phyloP scores from a whole-genome alignment of 2,113 vertebrate species.

The rabbit (Oryctolagus cuniculus) region DNA sequence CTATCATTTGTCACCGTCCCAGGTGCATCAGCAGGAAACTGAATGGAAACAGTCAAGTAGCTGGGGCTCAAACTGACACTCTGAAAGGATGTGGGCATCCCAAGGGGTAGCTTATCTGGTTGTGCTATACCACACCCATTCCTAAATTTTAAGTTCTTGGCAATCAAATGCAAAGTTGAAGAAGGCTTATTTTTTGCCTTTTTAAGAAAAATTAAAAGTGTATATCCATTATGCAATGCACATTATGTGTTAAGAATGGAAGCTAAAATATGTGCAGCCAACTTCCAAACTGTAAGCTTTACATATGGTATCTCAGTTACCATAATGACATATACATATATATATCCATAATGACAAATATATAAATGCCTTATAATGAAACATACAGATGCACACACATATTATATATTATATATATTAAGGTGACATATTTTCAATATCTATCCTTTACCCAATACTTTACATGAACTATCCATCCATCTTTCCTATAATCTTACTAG shows the following conservation, averaged over 20 bases:
- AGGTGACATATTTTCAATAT: background rate
- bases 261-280: background rate
- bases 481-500: background rate
- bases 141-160: conserved; percentile 36
- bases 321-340: background rate
- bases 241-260: background rate
- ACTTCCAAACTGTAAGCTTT: background rate
- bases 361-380: no score
- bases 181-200: background rate
- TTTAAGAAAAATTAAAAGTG: conserved; percentile 3
- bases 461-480: background rate
- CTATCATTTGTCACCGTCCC: no score
- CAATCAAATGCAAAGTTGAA: background rate
- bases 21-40: no score
- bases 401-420: no score
- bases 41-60: no score
- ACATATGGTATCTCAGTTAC: background rate
- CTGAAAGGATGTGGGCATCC: no score
- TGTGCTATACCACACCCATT: no score
- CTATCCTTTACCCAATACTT: background rate
- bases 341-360: no score
- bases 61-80: no score
- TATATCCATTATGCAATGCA: background rate
- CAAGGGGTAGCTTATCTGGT: no score
- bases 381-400: no score